These are phyloP conservation scores for Boloria selene DNA, from an alignment of 2,888 invertebrate genomes.

Conservation along the genomic window DNA sequence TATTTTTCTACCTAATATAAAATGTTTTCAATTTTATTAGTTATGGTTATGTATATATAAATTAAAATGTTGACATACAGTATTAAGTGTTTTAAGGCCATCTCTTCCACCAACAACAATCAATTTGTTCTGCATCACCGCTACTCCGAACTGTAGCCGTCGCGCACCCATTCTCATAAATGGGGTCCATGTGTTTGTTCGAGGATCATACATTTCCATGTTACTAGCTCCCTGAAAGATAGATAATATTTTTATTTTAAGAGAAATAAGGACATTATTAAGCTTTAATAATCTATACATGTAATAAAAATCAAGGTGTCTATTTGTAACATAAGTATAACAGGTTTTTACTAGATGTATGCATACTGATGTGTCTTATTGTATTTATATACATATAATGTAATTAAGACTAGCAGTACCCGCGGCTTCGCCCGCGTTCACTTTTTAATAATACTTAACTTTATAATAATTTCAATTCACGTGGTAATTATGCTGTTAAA, in stretches of 20 bases:
- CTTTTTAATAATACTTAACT: too few species aligned
- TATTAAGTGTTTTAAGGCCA: constrained; percentile 96
- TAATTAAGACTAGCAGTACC: too few species aligned
- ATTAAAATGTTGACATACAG: constrained; percentile 67
- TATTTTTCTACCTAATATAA: neutral
- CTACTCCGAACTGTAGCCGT: constrained; percentile 95
- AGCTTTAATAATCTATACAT: neutral
- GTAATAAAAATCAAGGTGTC: too few species aligned
- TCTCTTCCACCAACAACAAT: constrained; percentile 95
- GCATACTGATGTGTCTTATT: too few species aligned
- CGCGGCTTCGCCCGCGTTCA: too few species aligned
- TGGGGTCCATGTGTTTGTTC: constrained; percentile 90
- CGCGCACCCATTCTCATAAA: constrained; percentile 90
- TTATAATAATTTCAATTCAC: too few species aligned
- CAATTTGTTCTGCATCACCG: constrained; percentile 90
- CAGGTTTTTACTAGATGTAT: too few species aligned
- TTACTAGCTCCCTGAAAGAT: constrained; percentile 87
- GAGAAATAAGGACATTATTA: neutral
- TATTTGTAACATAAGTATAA: too few species aligned
- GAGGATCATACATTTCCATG: constrained; percentile 93
- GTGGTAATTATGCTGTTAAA: too few species aligned
- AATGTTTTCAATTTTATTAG: neutral
- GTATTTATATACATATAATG: too few species aligned
- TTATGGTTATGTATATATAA: neutral
- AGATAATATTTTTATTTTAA: neutral